A percentile compares a stretch with the other conserved stretches of the same genome.
Conservation (phyloP, 2,113 vertebrate species). For the Australoheros scitulus region DNA sequence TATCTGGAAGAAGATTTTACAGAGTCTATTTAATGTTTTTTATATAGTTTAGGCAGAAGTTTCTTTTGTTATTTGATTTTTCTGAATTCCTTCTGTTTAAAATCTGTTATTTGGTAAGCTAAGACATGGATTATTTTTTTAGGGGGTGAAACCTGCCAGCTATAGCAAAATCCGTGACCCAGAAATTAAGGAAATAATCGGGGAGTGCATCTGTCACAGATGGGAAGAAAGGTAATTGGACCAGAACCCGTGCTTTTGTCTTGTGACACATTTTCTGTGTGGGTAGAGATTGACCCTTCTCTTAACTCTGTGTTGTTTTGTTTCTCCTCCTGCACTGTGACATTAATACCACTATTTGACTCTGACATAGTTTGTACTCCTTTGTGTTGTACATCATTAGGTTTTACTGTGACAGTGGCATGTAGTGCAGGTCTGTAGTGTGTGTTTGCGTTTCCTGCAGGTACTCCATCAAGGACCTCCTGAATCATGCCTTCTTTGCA, state of each 20-base stretch:
- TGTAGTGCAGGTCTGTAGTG: slow-evolving; percentile 14
- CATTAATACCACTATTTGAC: slow-evolving; percentile 26
- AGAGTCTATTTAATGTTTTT: slow-evolving; percentile 5
- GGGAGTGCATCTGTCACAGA: slow-evolving; percentile 96
- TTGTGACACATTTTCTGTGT: neutral
- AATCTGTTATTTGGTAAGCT: slow-evolving; percentile 2
- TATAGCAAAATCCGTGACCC: slow-evolving; percentile 94
- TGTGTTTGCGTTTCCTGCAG: slow-evolving; percentile 76
- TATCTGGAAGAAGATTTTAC: neutral
- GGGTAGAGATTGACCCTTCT: neutral
- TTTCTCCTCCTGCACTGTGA: slow-evolving; percentile 41
- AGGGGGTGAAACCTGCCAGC: slow-evolving; percentile 98
- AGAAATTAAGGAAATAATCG: slow-evolving; percentile 98
- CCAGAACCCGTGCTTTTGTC: neutral
- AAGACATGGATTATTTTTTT: neutral
- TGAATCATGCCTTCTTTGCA: slow-evolving; percentile 98
- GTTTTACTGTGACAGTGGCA: slow-evolving; percentile 12
- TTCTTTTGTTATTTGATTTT: neutral
- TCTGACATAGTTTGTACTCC: slow-evolving; percentile 27
- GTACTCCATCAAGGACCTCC: slow-evolving; percentile 96
- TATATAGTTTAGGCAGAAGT: neutral
- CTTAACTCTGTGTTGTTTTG: slow-evolving; percentile 8
- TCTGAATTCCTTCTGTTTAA: neutral
- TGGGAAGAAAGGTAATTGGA: slow-evolving; percentile 94
- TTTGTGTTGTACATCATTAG: slow-evolving; percentile 26